Conservation (phyloP, 2,113 vertebrate species). For the Papio anubis region DNA sequence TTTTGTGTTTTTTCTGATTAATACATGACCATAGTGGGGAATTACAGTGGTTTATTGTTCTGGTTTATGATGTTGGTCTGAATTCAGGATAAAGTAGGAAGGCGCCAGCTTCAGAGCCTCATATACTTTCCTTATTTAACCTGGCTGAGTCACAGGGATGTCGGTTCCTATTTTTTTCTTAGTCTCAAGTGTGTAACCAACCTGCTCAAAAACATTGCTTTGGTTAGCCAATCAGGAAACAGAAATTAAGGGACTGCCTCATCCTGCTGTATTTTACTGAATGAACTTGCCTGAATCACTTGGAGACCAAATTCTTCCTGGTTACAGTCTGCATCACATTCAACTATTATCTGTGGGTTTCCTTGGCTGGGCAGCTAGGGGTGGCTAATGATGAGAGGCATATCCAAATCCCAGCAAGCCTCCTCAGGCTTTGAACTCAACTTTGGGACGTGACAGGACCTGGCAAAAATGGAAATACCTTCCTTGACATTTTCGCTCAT, state of each 20-base stretch:
- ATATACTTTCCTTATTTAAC: not conserved
- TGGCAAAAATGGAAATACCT: constrained; percentile 77
- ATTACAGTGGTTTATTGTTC: constrained; percentile 73
- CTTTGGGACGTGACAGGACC: constrained; percentile 71
- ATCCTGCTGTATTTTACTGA: constrained; percentile 43
- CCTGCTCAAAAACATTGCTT: constrained; percentile 35
- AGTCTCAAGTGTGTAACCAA: constrained; percentile 5
- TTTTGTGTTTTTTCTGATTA: not conserved
- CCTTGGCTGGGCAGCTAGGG: constrained; percentile 44
- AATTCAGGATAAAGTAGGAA: not conserved
- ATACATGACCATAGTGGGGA: constrained; percentile 36
- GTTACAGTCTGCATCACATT: constrained; percentile 34
- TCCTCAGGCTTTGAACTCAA: constrained; percentile 60
- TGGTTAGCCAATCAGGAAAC: constrained; percentile 75
- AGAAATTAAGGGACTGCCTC: constrained; percentile 59
- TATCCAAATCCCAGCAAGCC: constrained; percentile 54
- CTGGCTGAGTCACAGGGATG: not conserved
- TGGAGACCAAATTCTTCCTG: constrained; percentile 7
- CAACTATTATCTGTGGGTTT: constrained; percentile 37
- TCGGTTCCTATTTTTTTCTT: not conserved
- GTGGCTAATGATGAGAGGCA: constrained; percentile 33
- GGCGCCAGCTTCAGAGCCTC: constrained; percentile 29
- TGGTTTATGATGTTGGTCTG: constrained; percentile 64
- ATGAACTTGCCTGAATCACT: constrained; percentile 43
- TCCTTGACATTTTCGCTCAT: constrained; percentile 71